Evolutionary conservation across 2,113 vertebrate genomes (phyloP).

Genomic region (Callospermophilus lateralis): DNA sequence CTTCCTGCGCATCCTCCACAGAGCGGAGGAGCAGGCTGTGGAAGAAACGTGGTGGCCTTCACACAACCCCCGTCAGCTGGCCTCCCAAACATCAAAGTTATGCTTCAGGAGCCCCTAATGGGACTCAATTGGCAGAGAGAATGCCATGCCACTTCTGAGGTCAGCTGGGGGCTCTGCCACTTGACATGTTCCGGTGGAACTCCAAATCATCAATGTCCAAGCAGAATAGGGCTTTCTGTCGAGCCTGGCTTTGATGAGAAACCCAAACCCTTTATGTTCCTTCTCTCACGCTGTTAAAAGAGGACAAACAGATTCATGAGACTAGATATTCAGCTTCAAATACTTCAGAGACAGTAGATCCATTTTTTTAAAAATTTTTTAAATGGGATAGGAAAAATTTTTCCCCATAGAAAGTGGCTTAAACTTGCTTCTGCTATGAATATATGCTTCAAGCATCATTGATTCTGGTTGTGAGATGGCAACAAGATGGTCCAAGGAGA

Average conservation of each 20-base stretch:
- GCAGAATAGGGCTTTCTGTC: not conserved
- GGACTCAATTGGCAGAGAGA: not conserved
- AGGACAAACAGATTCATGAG: not conserved
- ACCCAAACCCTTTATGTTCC: not conserved
- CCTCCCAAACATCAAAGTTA: not conserved
- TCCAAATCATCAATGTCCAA: not conserved
- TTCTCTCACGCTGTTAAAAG: not conserved
- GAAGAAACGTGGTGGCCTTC: not conserved
- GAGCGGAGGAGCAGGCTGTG: not conserved
- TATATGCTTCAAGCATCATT: not conserved
- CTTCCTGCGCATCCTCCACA: not conserved
- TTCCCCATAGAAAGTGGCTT: not conserved
- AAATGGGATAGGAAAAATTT: not conserved
- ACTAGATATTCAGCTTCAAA: not conserved
- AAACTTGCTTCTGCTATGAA: not conserved
- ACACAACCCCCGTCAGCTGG: not conserved
- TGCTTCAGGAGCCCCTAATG: not conserved
- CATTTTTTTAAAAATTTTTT: not conserved
- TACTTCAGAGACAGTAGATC: no score
- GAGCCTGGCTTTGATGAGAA: not conserved
- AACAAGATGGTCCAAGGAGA: not conserved
- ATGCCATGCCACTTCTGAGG: not conserved
- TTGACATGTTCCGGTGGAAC: not conserved
- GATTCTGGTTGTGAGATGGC: not conserved
- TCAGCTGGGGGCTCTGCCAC: not conserved